Conservation (phyloP, 2,113 vertebrate species). For the Dromas ardeola region DNA sequence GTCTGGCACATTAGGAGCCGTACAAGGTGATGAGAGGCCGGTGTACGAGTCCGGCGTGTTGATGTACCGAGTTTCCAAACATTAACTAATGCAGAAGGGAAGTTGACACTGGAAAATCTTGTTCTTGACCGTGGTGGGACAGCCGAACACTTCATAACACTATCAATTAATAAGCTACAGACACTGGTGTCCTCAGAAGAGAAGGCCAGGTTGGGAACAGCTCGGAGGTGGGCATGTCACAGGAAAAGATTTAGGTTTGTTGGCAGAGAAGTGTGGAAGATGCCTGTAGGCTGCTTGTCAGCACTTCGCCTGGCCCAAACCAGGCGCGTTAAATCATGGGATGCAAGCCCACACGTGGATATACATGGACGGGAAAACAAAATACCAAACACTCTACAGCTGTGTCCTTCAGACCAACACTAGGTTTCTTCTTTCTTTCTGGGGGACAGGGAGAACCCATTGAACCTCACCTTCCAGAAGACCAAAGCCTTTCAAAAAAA, state of each 20-base stretch:
- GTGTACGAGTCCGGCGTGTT: accelerated
- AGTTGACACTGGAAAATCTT: constrained; percentile 8
- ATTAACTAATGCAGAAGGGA: neutral
- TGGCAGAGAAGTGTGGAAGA: constrained; percentile 1
- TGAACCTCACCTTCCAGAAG: neutral
- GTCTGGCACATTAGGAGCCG: neutral
- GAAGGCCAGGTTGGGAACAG: neutral
- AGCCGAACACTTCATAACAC: neutral
- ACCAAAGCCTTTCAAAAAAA: neutral
- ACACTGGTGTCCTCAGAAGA: neutral
- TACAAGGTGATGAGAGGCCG: neutral
- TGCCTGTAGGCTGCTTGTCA: constrained; percentile 12
- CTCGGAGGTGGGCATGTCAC: neutral
- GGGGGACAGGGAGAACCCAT: neutral
- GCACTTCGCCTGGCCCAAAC: neutral
- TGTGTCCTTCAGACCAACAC: neutral
- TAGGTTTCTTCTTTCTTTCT: neutral
- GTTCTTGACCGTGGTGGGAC: neutral
- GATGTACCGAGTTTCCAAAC: neutral
- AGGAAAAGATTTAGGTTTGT: neutral
- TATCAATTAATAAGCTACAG: neutral
- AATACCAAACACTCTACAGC: neutral
- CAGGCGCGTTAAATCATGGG: neutral
- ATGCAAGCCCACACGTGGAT: neutral
- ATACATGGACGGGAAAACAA: neutral